Evolutionary conservation across 2,797 vertebrate species (phyloP), one percentile per base, ranked within the genome.

Genomic region (Odontamblyopus lacepedii): DNA sequence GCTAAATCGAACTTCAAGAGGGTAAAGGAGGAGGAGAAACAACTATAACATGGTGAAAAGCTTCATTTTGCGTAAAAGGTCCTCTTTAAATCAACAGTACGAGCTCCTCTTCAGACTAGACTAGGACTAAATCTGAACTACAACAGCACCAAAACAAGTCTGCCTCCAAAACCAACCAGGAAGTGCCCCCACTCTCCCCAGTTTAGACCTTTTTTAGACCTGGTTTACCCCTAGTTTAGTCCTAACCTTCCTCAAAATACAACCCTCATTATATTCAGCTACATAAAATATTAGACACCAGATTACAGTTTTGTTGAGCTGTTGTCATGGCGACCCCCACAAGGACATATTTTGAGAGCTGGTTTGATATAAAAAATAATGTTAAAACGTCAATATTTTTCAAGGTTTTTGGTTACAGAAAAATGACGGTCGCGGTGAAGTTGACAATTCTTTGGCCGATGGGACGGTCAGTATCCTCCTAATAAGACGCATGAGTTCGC

Each of bases 231-330:
- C 18, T 26, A 23, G 55, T 56, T 56, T 26, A 11, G 55, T 12
- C 9, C 55, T 56, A n/a, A 23, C 9, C 7, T 56, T 23, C 12
- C 7, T 26, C 35, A 64, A 26, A 63, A 63, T 5, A 63, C 61
- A 23, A 26, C 41, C 35, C 35, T 44, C 4, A 26, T 64, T 35
- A 63, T 44, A 64, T 26, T 6, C 11, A 44, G 41, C 41, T 41
- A 44, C 63, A 19, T 60, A 51, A 82, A 80, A 71, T 27, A 63
- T 32, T 9, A 1, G 48, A 56, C 51, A 23, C 61, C 27, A 23
- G 15, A 26, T 72, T 71, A 72, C 9, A 78, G 69, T 70, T 77
- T 82, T 76, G 82, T 82, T 83, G 56, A 19, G 5, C 35, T 59
- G 78, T 80, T 73, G 78, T 67, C 67, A 64, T 78, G 69, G 72